Percentiles rank a stretch among this genome's conserved stretches.
Conservation (phyloP, 2,888 invertebrate species). For the Cheilosia vulpina region DNA sequence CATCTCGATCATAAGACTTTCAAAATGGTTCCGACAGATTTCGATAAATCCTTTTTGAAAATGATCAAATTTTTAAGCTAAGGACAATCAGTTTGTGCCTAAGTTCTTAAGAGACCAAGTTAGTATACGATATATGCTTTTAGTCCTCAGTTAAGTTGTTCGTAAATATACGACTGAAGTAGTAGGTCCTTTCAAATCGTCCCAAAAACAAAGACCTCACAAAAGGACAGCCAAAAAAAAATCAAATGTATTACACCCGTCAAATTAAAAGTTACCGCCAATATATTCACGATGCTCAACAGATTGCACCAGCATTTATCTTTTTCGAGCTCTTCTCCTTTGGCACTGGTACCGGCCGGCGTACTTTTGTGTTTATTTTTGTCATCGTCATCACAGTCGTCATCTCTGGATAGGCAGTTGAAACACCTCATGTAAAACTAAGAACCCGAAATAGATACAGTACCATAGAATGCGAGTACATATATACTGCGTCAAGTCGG, state of each 20-base stretch:
- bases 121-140: too few species aligned
- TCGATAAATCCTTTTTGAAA: too few species aligned
- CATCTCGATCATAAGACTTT: too few species aligned
- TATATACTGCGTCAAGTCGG: constrained; percentile 39
- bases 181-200: too few species aligned
- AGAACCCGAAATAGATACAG: constrained; percentile 54
- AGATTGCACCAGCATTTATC: constrained; percentile 25
- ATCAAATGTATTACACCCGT: neutral
- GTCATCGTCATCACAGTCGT: constrained; percentile 57
- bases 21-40: too few species aligned
- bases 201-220: neutral
- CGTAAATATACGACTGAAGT: too few species aligned
- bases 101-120: too few species aligned
- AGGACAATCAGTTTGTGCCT: too few species aligned
- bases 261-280: neutral
- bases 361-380: constrained; percentile 54
- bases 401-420: constrained; percentile 47
- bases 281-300: constrained; percentile 2
- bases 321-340: neutral
- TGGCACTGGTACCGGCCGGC: constrained; percentile 23
- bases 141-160: too few species aligned
- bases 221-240: neutral
- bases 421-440: constrained; percentile 54
- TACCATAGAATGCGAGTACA: neutral
- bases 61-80: too few species aligned